phyloP scores from a whole-genome alignment of 2,888 invertebrate genomes.

The Pilophorus perplexus region DNA sequence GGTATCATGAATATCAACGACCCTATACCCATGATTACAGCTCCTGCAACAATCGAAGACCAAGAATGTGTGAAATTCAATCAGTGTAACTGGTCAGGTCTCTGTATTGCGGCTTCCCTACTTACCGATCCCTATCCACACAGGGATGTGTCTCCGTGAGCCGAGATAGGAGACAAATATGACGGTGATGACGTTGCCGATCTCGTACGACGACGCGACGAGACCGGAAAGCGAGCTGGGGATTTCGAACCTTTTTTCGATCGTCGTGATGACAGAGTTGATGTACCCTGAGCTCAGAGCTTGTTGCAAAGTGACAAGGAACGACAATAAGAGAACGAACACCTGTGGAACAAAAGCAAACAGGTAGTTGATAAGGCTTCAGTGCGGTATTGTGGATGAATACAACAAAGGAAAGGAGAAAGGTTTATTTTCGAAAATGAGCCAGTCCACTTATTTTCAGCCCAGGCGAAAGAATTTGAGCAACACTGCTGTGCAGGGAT shows the following conservation, averaged over 20 bases:
- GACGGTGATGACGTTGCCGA: conserved; percentile 91
- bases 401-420: too few relatives aligned
- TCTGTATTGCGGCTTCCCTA: background rate
- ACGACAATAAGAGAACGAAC: conserved; percentile 82
- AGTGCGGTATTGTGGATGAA: too few relatives aligned
- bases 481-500: too few relatives aligned
- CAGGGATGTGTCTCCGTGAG: conserved; percentile 85
- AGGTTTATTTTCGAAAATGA: too few relatives aligned
- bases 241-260: conserved; percentile 92
- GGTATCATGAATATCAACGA: conserved; percentile 90
- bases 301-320: conserved; percentile 86
- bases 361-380: too few relatives aligned
- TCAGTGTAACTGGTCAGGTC: background rate
- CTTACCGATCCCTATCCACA: conserved; percentile 88
- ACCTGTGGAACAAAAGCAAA: conserved; percentile 63
- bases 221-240: conserved; percentile 89
- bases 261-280: conserved; percentile 94
- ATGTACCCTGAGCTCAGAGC: conserved; percentile 88
- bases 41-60: conserved; percentile 58
- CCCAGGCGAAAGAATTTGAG: too few relatives aligned
- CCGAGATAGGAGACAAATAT: conserved; percentile 95
- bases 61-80: background rate
- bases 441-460: too few relatives aligned
- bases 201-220: conserved; percentile 91
- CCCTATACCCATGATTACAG: conserved; percentile 89